Evolutionary conservation across 2,888 invertebrate genomes (phyloP).

Genomic region (Creontiades dilutus): DNA sequence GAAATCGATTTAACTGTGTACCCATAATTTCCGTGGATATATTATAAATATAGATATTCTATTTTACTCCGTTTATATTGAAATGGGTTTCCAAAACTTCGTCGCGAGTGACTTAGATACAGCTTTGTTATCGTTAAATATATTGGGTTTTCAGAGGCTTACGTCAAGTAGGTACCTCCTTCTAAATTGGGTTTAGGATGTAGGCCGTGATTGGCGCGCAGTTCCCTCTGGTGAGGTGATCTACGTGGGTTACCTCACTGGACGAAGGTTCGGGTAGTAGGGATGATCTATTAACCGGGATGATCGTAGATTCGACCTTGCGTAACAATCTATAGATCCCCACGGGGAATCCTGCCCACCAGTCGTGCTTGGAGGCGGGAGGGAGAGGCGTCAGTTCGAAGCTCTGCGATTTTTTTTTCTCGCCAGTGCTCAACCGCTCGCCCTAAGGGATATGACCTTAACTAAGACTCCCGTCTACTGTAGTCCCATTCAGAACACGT

Average conservation of each 20-base stretch:
- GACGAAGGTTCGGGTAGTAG: not conserved
- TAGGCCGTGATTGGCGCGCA: not conserved
- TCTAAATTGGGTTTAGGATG: not conserved
- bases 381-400: slow-evolving; percentile 11
- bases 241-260: slow-evolving; percentile 37
- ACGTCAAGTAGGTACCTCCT: not conserved
- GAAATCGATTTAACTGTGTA: no score
- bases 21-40: no score
- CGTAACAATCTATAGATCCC: slow-evolving; percentile 56
- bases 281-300: not conserved
- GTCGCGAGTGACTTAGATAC: no score
- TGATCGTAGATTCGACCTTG: slow-evolving; percentile 59
- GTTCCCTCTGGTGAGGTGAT: not conserved
- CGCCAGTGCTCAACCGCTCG: slow-evolving; percentile 29
- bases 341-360: not conserved
- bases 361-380: slow-evolving; percentile 52
- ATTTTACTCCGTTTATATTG: no score
- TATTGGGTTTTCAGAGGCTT: no score
- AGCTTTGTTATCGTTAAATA: no score
- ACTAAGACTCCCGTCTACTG: slow-evolving; percentile 60
- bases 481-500: slow-evolving; percentile 58
- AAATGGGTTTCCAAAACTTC: no score
- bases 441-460: slow-evolving; percentile 58
- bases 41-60: no score
- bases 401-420: not conserved